Base-by-base conservation (phyloP, 1,140 invertebrate genomes). In the Charaxes varanes region DNA sequence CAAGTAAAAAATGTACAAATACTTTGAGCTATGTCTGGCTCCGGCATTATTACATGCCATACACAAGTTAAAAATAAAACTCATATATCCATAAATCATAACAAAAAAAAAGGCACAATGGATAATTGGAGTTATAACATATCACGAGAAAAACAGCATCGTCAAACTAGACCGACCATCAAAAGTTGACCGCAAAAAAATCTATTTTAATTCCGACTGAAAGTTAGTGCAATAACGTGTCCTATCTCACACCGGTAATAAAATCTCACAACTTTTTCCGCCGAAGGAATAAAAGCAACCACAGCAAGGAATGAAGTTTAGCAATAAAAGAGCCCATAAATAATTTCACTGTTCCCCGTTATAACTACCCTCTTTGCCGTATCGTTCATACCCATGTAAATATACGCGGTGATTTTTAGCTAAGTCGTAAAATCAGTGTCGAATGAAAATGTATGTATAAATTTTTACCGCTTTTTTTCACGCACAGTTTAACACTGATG, bases 311-410 rank as follows among this genome's bases (percentile, higher is more conserved):
- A 74, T 80, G 73, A 80, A 83, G 70, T 83, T 83, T 64, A 68
- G 76, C 74, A 78, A 83, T 83, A 83, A 83, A 83, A 70, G 59
- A 73, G 60, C 53, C 65, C 74, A 80, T 83, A 83, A 83, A 83
- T 83, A 76, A 78, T 83, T 68, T 80, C 63, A 61, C 55, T 58
- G 59, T 68, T 62, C 58, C 69, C 72, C 63, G 53, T 63, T 67
- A 69, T 73, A 74, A 69, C 49, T 69, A 54, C 69, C n/a, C 67
- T 77, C 62, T 76, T 72, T 67, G 48, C 56, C 43, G 33, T 58
- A 61, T 60, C 65, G 41, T 48, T 54, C 44, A 45, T 51, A 54
- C 30, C 31, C 53, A 64, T 62, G 58, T 67, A 70, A 68, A 34
- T 15, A 67, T 70, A 71, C 52, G 52, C 62, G 36, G 27, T 30